phyloP scores from a whole-genome alignment of 2,113 vertebrate genomes.

The Albula goreensis region DNA sequence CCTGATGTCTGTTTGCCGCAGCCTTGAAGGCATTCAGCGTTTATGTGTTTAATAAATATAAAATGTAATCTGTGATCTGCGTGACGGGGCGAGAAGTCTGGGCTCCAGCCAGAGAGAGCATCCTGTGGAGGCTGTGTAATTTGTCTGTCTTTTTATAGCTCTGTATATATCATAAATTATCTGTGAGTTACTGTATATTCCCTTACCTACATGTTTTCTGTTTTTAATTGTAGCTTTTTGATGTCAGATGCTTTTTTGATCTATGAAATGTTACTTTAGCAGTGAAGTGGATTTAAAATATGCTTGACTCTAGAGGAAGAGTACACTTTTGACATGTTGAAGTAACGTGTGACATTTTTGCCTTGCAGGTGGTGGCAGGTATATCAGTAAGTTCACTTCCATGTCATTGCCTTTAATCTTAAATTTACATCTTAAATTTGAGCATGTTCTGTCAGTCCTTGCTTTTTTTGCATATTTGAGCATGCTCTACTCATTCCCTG shows the following conservation, averaged over 20 bases:
- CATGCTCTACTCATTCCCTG: not conserved
- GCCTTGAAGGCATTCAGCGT: not conserved
- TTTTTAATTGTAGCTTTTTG: not conserved
- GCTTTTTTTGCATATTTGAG: not conserved
- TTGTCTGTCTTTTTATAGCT: not conserved
- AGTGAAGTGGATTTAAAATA: no score
- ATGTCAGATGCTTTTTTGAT: not conserved
- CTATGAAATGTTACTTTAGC: not conserved
- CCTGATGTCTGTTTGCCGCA: not conserved
- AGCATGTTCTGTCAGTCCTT: not conserved
- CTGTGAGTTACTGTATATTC: not conserved
- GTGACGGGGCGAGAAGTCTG: not conserved
- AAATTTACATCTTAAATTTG: not conserved
- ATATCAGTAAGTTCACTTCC: conserved; percentile 34
- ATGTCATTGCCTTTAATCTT: not conserved
- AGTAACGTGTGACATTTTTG: not conserved
- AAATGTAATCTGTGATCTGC: not conserved
- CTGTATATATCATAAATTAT: not conserved
- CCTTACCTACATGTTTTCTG: not conserved
- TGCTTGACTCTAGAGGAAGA: not conserved
- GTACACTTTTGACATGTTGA: not conserved
- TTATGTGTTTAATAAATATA: no score
- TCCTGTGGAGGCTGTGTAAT: not conserved
- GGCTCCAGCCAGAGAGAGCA: not conserved
- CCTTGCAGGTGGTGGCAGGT: conserved; percentile 26